phyloP scores from a whole-genome alignment of 2,113 vertebrate species.

The Passer montanus region DNA sequence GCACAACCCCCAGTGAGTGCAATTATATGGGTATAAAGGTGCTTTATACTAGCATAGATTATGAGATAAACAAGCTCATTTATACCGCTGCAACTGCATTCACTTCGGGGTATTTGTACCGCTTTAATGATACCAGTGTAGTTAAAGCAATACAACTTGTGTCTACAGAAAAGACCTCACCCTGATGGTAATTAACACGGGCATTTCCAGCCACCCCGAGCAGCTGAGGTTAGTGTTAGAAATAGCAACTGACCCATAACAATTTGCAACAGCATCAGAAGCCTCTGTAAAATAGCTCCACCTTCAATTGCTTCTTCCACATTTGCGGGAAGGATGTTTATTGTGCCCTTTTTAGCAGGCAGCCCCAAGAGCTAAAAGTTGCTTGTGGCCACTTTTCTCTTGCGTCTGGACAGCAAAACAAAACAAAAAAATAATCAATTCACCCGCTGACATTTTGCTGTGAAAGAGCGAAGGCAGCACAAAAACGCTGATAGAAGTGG shows the following conservation, averaged over 20 bases:
- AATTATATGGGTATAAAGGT: constrained; percentile 35
- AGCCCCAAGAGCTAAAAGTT: constrained; percentile 38
- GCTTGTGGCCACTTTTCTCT: constrained; percentile 62
- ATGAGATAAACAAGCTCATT: constrained; percentile 36
- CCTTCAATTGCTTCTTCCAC: constrained; percentile 17
- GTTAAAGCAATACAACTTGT: constrained; percentile 24
- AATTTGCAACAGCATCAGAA: constrained; percentile 22
- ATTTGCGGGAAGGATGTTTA: not conserved
- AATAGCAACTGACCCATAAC: constrained; percentile 42
- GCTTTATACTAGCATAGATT: constrained; percentile 26
- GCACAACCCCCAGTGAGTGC: not conserved
- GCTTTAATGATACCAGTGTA: not conserved
- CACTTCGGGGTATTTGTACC: not conserved
- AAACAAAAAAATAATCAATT: constrained; percentile 53
- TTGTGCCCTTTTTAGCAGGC: not conserved
- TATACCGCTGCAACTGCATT: not conserved
- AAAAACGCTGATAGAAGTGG: constrained; percentile 50
- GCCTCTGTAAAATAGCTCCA: not conserved
- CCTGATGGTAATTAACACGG: constrained; percentile 39
- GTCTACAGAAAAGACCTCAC: not conserved
- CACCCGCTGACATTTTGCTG: constrained; percentile 64
- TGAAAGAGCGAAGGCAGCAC: constrained; percentile 60
- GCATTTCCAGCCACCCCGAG: constrained; percentile 38
- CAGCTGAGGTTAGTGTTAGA: constrained; percentile 16
- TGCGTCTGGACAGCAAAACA: constrained; percentile 31